Evolutionary conservation across 2,888 invertebrate genomes (phyloP), one percentile per base, ranked within the genome.

Genomic region (Eristalinus aeneus): DNA sequence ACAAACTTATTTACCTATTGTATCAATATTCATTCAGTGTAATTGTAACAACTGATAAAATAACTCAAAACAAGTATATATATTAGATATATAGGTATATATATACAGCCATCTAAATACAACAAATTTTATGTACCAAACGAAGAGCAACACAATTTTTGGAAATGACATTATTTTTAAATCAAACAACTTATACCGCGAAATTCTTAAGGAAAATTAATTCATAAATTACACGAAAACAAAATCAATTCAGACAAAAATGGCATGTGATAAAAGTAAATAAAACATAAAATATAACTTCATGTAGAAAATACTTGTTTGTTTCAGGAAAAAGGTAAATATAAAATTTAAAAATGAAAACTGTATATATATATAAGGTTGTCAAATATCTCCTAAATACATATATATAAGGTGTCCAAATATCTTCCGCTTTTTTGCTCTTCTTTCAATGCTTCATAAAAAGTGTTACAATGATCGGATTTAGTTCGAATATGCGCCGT

Each of bases 221-320:
- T 36, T 64, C 31, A 23, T 32, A 34, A 65, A 56, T 36, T 54
- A 60, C 31, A 65, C 46, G 9, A 67, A 75, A 63, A 72, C 71
- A 72, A 76, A 81, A 76, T 81, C 85, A 85, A 85, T 85, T 85
- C 85, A 85, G 76, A 85, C 85, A 85, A 81, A 85, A 81, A 85
- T 85, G 85, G 85, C 85, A 85, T 85, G 85, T 85, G 85, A 85
- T 85, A 85, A 81, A 72, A 67, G 20, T 53, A 75, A 81, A 69
- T 63, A 65, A 72, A 71, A 63, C 23, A 71, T 61, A 68, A 68
- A 60, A 36, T 58, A 23, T 58, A 32, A 77, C 69, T 22, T 75
- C 63, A 56, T 39, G 20, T n/a, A 78, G 31, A 69, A 83, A 63
- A 69, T 39, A 79, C 74, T 71, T 84, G 74, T 79, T 80, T 75